These are phyloP conservation scores for Myopa testacea DNA, from an alignment of 2,888 invertebrate genomes.

Conservation along the genomic window DNA sequence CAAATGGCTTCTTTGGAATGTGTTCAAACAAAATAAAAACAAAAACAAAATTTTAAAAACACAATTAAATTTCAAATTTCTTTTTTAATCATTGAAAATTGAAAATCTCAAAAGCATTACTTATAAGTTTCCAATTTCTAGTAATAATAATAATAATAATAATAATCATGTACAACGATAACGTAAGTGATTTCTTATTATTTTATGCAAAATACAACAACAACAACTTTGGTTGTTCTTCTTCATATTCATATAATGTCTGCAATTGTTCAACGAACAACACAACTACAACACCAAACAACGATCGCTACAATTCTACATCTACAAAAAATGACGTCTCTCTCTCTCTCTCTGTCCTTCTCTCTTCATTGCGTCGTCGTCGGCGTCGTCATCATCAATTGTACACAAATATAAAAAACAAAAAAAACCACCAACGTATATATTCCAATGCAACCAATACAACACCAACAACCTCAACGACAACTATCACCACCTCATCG, in stretches of 20 bases:
- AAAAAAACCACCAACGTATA: not conserved
- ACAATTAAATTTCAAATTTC: conserved; percentile 8
- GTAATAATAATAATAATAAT: conserved; percentile 43
- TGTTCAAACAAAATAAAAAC: conserved; percentile 46
- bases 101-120: conserved; percentile 48
- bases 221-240: not conserved
- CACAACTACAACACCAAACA: conserved; percentile 27
- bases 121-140: conserved; percentile 56
- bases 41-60: conserved; percentile 1
- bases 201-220: conserved; percentile 2
- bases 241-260: conserved; percentile 4
- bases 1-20: conserved; percentile 56
- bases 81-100: conserved; percentile 15
- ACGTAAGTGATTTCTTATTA: conserved; percentile 35
- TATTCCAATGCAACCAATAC: not conserved
- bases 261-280: conserved; percentile 28
- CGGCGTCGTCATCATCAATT: not conserved
- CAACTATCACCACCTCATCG: not conserved
- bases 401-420: not conserved
- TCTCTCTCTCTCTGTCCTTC: not conserved
- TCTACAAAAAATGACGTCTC: not conserved
- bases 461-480: conserved; percentile 11
- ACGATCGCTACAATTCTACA: not conserved
- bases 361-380: not conserved
- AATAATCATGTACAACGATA: conserved; percentile 46